Percentiles rank a stretch among this genome's conserved stretches.
phyloP scores from a whole-genome alignment of 2,797 vertebrate species.

The Macropus fuliginosus region DNA sequence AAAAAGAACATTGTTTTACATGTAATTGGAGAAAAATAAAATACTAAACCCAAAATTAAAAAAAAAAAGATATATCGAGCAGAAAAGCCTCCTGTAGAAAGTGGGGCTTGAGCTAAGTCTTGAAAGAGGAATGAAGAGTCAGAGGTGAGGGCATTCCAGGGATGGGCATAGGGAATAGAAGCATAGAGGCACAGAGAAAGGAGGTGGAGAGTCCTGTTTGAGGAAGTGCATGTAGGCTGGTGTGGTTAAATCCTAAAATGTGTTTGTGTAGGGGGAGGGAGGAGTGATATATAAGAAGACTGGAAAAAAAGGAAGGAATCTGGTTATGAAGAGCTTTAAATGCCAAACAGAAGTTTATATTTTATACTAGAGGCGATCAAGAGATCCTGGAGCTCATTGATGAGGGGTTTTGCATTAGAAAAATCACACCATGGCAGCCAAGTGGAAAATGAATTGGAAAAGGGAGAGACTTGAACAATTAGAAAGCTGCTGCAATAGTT shows the following conservation, averaged over 20 bases:
- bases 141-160: not conserved
- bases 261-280: too few species aligned
- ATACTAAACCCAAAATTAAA: not conserved
- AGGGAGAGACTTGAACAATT: not conserved
- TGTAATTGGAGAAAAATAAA: not conserved
- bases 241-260: not conserved
- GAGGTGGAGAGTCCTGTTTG: not conserved
- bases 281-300: not conserved
- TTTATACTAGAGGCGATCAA: not conserved
- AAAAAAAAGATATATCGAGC: not conserved
- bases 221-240: not conserved
- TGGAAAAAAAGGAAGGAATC: not conserved
- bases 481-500: too few species aligned
- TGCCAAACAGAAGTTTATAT: not conserved
- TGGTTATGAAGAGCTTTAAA: not conserved
- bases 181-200: not conserved
- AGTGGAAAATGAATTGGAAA: not conserved
- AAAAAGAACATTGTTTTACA: not conserved
- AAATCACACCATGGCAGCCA: not conserved
- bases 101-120: not conserved
- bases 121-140: not conserved
- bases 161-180: not conserved
- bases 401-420: not conserved
- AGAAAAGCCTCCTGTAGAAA: not conserved
- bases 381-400: not conserved